Conservation (phyloP, 2,888 invertebrate species). For the Diarsia brunnea region DNA sequence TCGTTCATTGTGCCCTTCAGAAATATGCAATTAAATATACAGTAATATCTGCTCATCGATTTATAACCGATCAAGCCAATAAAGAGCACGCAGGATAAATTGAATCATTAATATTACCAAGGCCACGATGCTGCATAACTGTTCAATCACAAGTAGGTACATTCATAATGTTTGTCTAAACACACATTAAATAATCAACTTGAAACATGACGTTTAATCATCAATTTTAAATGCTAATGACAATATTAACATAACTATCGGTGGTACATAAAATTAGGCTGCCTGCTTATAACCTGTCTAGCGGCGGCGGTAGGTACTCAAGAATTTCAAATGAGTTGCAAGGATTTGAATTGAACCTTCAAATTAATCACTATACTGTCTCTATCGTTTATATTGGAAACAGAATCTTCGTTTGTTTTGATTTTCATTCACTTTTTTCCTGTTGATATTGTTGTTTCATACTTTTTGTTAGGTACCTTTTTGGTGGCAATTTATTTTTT, state of each 20-base stretch:
- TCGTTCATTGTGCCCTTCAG: background rate
- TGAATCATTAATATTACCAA: slow-evolving; percentile 40
- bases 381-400: background rate
- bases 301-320: background rate
- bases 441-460: background rate
- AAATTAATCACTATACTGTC: background rate
- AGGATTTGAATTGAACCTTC: slow-evolving; percentile 35
- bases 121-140: slow-evolving; percentile 23
- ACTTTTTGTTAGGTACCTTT: background rate
- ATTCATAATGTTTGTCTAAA: slow-evolving; percentile 8
- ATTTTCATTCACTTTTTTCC: background rate
- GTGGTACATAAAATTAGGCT: slow-evolving; percentile 16
- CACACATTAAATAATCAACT: slow-evolving; percentile 19
- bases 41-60: slow-evolving; percentile 34
- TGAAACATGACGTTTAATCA: slow-evolving; percentile 8
- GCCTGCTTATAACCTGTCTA: slow-evolving; percentile 7
- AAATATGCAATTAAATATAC: slow-evolving; percentile 16
- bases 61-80: slow-evolving; percentile 27
- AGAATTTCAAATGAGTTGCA: slow-evolving; percentile 19
- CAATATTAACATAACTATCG: slow-evolving; percentile 19
- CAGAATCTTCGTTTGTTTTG: background rate
- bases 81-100: background rate
- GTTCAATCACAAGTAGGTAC: slow-evolving; percentile 3
- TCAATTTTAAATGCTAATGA: slow-evolving; percentile 27
- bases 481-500: background rate